A percentile compares a stretch with the other conserved stretches of the same genome.
Conservation (phyloP, 1,140 invertebrate genomes). For the Pseudomyrmex dendroicus region DNA sequence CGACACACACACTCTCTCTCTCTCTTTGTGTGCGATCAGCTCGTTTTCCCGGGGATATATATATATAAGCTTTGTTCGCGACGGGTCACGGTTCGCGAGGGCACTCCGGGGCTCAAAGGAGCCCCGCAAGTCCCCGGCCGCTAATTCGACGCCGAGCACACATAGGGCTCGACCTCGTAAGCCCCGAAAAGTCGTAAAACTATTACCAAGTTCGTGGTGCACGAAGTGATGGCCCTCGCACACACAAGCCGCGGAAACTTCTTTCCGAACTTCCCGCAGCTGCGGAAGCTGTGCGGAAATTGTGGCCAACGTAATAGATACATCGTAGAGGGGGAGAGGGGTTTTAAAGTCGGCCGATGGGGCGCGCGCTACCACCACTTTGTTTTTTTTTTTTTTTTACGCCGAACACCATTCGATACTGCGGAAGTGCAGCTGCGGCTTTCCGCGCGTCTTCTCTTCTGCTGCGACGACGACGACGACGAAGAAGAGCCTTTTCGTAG, state of each 20-base stretch:
- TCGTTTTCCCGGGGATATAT: background rate
- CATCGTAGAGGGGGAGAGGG: constrained; percentile 36
- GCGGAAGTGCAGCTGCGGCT: constrained; percentile 29
- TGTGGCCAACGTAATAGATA: constrained; percentile 67
- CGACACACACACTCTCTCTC: background rate
- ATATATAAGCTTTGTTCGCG: constrained; percentile 32
- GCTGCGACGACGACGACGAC: background rate
- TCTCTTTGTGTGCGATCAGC: constrained; percentile 12
- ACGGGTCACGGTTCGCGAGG: constrained; percentile 1
- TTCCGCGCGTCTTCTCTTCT: background rate
- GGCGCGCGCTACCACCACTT: background rate
- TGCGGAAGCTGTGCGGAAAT: constrained; percentile 32
- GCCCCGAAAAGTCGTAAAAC: constrained; percentile 67
- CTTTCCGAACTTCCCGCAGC: constrained; percentile 52
- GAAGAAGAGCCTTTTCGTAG: constrained; percentile 3
- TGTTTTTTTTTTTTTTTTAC: constrained; percentile 16
- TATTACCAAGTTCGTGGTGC: constrained; percentile 63
- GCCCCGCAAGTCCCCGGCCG: constrained; percentile 26
- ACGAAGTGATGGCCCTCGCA: constrained; percentile 33
- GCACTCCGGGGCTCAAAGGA: constrained; percentile 45
- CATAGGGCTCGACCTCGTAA: constrained; percentile 21
- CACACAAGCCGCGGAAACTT: constrained; percentile 33
- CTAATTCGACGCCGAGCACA: constrained; percentile 60
- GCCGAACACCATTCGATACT: constrained; percentile 23
- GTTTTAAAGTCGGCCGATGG: constrained; percentile 51